A percentile compares a stretch with the other conserved stretches of the same genome.
Evolutionary conservation across 2,797 vertebrate species (phyloP).

Genomic region (Nyctalus aviator): DNA sequence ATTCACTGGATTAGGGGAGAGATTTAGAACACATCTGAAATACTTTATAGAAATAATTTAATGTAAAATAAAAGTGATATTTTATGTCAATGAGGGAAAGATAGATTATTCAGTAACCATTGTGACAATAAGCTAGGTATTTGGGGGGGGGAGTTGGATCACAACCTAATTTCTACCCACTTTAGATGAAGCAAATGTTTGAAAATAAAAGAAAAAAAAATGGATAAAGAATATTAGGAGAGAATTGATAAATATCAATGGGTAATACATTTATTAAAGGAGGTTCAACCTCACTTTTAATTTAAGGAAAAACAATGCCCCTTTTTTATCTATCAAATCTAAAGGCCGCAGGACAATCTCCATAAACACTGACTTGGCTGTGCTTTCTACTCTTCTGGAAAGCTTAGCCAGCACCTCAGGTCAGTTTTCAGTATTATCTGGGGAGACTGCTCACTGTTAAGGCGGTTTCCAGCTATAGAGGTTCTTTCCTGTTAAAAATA

Average conservation of each 20-base stretch:
- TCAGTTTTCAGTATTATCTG: neutral
- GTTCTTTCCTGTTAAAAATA: constrained; percentile 11
- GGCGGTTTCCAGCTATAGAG: neutral
- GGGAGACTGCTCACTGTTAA: neutral
- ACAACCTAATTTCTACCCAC: neutral
- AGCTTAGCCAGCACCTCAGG: neutral
- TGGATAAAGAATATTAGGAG: neutral
- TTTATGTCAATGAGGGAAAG: neutral
- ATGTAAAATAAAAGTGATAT: neutral
- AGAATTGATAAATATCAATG: neutral
- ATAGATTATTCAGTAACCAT: neutral
- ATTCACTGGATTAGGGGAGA: neutral
- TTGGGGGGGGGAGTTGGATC: neutral
- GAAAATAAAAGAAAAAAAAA: neutral
- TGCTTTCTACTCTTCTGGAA: neutral
- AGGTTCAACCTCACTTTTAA: neutral
- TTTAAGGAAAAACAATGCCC: neutral
- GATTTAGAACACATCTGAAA: constrained; percentile 11
- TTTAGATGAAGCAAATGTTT: neutral
- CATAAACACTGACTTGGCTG: neutral
- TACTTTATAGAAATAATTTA: neutral
- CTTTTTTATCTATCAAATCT: neutral
- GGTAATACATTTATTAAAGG: neutral
- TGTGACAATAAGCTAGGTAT: neutral
- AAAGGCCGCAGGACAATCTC: rapidly evolving